Evolutionary conservation across 1,140 invertebrate species (phyloP).

Genomic region (Chrysomallon squamiferum): DNA sequence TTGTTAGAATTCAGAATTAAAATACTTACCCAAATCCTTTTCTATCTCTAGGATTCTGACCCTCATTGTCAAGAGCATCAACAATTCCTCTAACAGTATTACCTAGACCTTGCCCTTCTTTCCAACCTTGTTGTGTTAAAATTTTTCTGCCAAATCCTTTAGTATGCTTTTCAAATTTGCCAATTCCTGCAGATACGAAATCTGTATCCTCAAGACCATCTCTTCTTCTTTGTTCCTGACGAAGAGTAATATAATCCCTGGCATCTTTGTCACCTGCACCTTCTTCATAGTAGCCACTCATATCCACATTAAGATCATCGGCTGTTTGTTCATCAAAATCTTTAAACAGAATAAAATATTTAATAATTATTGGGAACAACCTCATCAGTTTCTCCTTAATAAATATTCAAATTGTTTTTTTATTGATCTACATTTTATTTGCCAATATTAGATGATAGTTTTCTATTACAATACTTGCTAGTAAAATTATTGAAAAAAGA

Average conservation of each 20-base stretch:
- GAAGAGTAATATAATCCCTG: conserved; percentile 63
- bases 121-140: conserved; percentile 69
- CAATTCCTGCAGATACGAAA: conserved; percentile 52
- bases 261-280: conserved; percentile 66
- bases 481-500: too few species aligned
- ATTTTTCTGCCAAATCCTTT: conserved; percentile 65
- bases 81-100: conserved; percentile 46
- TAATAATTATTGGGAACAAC: too few species aligned
- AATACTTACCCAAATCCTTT: conserved; percentile 59
- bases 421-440: too few species aligned
- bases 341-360: conserved; percentile 21
- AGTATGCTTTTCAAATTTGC: conserved; percentile 66
- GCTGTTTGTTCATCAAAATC: conserved; percentile 70
- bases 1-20: too few species aligned
- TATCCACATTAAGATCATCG: conserved; percentile 73
- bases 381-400: too few species aligned
- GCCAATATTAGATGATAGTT: too few species aligned
- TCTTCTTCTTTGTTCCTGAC: conserved; percentile 57
- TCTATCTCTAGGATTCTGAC: conserved; percentile 56
- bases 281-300: conserved; percentile 67
- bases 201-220: conserved; percentile 47
- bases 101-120: conserved; percentile 67
- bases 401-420: too few species aligned
- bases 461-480: too few species aligned
- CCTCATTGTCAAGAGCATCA: conserved; percentile 60